Percentiles rank a stretch among this genome's conserved stretches.
Evolutionary conservation across 2,797 vertebrate genomes (phyloP).

Genomic region (Harpagifer antarcticus): DNA sequence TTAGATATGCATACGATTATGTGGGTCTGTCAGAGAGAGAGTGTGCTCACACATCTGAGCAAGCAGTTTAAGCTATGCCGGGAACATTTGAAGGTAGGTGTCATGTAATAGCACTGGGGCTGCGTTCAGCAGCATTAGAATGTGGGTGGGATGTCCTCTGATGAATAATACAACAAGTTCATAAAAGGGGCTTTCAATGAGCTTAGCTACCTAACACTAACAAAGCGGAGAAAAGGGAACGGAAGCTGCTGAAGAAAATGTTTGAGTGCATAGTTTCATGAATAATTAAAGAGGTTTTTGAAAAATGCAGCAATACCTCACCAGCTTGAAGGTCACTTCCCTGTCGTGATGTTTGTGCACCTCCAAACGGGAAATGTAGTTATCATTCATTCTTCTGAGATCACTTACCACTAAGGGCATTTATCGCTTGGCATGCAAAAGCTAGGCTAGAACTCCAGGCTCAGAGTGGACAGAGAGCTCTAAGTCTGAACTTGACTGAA

Average conservation of each 20-base stretch:
- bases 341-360: slow-evolving; percentile 84
- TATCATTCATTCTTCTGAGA: slow-evolving; percentile 63
- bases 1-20: slow-evolving; percentile 8
- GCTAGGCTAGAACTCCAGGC: background rate
- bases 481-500: background rate
- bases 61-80: slow-evolving; percentile 27
- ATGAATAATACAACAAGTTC: slow-evolving; percentile 94
- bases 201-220: slow-evolving; percentile 74
- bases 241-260: slow-evolving; percentile 79
- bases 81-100: slow-evolving; percentile 63
- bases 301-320: slow-evolving; percentile 93
- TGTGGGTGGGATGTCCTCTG: slow-evolving; percentile 83
- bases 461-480: background rate
- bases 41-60: slow-evolving; percentile 13
- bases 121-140: slow-evolving; percentile 57
- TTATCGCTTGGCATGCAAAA: slow-evolving; percentile 15
- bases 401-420: slow-evolving; percentile 46
- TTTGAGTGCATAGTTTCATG: slow-evolving; percentile 90
- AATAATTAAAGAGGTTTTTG: slow-evolving; percentile 95
- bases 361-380: slow-evolving; percentile 87
- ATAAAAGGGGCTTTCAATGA: slow-evolving; percentile 87
- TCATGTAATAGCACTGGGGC: slow-evolving; percentile 72
- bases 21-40: slow-evolving; percentile 5
- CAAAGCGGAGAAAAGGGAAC: slow-evolving; percentile 29
- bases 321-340: slow-evolving; percentile 89